Base-by-base conservation (phyloP, 1,140 invertebrate species). In the Plectrocnemia conspersa region DNA sequence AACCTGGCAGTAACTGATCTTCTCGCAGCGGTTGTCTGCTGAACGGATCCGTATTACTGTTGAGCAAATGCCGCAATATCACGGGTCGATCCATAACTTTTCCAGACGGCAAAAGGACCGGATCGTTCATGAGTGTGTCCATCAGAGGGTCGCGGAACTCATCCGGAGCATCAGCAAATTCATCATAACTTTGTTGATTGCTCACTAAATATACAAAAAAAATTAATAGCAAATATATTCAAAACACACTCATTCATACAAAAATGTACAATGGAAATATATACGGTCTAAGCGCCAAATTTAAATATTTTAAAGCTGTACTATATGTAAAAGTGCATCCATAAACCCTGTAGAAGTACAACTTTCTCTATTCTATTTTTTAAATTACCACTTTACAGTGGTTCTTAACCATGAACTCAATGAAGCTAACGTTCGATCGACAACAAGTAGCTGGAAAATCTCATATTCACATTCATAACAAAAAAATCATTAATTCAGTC, bases 101-200 rank as follows among this genome's bases (percentile, higher is more conserved):
- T 52, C 95, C 95, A 50, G 92, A 93, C 7, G 95, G 95, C 54
- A 99, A 75, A 52, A 87, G 77, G 0, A 98, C 94, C 2, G 96
- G 96, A 71, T 99, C 93, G 1, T 86, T 86, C 95, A 98, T 98
- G 15, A 99, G 71, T 0, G 94, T 98, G 66, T 95, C 92, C 94
- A 98, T 97, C 1, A 99, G 73, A 0, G 95, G 93, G 80, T 98
- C 95, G 74, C 86, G 86, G 70, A 97, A 98, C 72, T 98, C 94
- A 61, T 98, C 95, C 0, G 96, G 96, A 33, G 93, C 93, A 71
- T 98, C 94, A 22, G 89, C 91, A 66, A 86, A 93, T 71, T 97
- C 94, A 58, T 94, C 90, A 65, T 91, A 87, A 61, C 82, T 82
- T 58, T 89, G 84, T 65, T 88, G 82, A 74, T 97, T 97, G 55